Evolutionary conservation across 2,888 invertebrate species (phyloP).

Genomic region (Cosmorhoe ocellata): DNA sequence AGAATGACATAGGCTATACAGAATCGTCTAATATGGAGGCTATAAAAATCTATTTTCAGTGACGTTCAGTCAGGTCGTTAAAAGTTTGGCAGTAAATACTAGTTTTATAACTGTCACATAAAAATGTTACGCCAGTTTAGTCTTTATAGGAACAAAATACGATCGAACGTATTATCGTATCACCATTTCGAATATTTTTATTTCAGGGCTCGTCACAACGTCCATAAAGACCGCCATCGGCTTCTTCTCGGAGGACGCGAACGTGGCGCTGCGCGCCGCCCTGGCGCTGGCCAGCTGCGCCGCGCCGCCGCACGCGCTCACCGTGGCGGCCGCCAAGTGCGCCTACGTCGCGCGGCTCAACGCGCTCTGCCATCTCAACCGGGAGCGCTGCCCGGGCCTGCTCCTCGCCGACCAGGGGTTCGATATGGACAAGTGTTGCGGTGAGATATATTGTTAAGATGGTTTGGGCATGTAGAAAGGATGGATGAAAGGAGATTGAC

Average conservation of each 20-base stretch:
- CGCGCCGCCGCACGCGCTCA: constrained; percentile 50
- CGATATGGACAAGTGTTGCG: constrained; percentile 15
- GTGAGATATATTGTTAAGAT: no score
- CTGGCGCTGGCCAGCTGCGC: constrained; percentile 25
- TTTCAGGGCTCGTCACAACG: constrained; percentile 23
- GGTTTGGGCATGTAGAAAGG: no score
- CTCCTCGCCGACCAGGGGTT: constrained; percentile 26
- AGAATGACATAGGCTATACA: no score
- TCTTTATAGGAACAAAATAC: neutral
- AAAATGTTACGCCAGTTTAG: no score
- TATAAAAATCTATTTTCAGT: no score
- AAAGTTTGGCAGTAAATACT: no score
- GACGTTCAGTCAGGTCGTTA: no score
- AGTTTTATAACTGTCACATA: no score
- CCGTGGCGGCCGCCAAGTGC: constrained; percentile 31
- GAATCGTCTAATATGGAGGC: no score
- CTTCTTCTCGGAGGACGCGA: neutral
- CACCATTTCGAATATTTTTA: no score
- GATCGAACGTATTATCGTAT: no score
- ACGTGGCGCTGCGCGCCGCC: constrained; percentile 9
- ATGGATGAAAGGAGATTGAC: no score
- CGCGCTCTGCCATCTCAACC: constrained; percentile 45
- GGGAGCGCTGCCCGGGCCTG: constrained; percentile 41
- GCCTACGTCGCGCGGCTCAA: constrained; percentile 43
- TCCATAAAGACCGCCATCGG: neutral